phyloP scores from a whole-genome alignment of 2,888 invertebrate species.

The Diaperis boleti region DNA sequence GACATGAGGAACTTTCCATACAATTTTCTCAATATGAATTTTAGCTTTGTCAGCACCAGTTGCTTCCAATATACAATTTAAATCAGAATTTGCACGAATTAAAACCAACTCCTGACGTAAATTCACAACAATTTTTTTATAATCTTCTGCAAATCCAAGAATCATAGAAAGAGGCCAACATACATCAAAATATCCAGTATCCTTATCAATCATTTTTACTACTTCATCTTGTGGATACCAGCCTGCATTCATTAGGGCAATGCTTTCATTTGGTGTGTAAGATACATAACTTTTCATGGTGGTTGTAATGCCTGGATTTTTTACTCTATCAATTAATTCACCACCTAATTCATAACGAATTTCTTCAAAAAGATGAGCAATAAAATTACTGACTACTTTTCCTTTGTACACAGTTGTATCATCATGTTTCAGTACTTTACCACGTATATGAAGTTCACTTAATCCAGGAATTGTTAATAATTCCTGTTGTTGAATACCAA shows the following conservation, averaged over 20 bases:
- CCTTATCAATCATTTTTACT: slow-evolving; percentile 20
- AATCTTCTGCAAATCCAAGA: slow-evolving; percentile 49
- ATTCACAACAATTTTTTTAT: slow-evolving; percentile 52
- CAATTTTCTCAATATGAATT: slow-evolving; percentile 42
- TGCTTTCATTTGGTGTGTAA: slow-evolving; percentile 22
- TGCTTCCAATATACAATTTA: slow-evolving; percentile 49
- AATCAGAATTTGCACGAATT: slow-evolving; percentile 49
- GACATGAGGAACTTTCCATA: slow-evolving; percentile 48
- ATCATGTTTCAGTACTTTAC: background rate
- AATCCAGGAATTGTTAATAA: slow-evolving; percentile 11
- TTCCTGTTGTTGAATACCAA: no score
- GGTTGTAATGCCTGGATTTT: slow-evolving; percentile 43
- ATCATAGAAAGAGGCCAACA: slow-evolving; percentile 43
- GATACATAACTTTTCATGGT: slow-evolving; percentile 41
- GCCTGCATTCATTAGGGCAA: slow-evolving; percentile 30
- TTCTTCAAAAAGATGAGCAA: slow-evolving; percentile 40
- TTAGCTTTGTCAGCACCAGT: no score
- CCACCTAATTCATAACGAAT: slow-evolving; percentile 47
- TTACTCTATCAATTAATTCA: slow-evolving; percentile 42
- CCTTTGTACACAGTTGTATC: no score
- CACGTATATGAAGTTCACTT: background rate
- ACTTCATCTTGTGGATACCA: slow-evolving; percentile 26
- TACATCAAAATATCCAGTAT: slow-evolving; percentile 38
- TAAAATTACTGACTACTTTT: slow-evolving; percentile 28
- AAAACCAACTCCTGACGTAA: slow-evolving; percentile 61